These are phyloP conservation scores for Heterocephalus glaber DNA, from an alignment of 2,113 vertebrate genomes.

Conservation along the genomic window DNA sequence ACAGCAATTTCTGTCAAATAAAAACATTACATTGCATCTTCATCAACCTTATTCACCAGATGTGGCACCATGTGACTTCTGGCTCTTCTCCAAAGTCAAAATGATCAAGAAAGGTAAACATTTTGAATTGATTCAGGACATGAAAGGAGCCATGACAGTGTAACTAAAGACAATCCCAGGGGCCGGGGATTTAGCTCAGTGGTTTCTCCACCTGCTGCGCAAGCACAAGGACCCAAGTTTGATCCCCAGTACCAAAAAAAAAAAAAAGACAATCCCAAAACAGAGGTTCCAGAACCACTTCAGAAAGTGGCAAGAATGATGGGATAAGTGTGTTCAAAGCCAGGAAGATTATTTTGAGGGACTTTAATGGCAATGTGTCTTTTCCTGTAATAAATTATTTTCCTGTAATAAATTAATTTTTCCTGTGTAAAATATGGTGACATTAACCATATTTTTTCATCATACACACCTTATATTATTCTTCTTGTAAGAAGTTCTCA, in stretches of 20 bases:
- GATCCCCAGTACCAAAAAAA: too few species aligned
- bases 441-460: not conserved
- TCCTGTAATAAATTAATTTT: not conserved
- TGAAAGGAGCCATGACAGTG: not conserved
- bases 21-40: not conserved
- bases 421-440: not conserved
- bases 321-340: not conserved
- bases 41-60: not conserved
- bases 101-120: not conserved
- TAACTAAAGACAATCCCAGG: not conserved
- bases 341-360: not conserved
- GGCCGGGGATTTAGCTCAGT: too few species aligned
- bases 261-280: not conserved
- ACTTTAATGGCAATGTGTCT: not conserved
- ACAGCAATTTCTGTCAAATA: not conserved
- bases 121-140: not conserved
- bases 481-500: too few species aligned
- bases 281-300: not conserved
- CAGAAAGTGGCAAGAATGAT: not conserved
- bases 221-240: too few species aligned
- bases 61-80: not conserved
- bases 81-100: not conserved
- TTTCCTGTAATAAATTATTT: not conserved
- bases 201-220: too few species aligned
- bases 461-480: not conserved